Base-by-base conservation (phyloP, 2,888 invertebrate species). In the Plebejus argus region DNA sequence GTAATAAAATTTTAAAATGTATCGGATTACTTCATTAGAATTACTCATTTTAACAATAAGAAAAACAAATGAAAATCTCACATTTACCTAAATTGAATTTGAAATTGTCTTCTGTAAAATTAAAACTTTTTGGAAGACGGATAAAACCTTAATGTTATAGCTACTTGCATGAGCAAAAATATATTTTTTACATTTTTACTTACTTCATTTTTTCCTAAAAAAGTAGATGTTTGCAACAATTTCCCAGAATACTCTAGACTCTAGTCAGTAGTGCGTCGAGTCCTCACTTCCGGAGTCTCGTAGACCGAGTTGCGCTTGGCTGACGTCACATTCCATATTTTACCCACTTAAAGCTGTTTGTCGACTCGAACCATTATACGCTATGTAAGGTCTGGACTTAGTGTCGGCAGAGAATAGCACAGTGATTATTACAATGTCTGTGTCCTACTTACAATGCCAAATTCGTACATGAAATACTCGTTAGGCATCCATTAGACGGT, bases 261-360 rank as follows among this genome's bases (percentile, higher is more conserved):
- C 77, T 76, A 82, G 28, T 66, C 20, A 12, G 61, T 66, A 28
- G 83, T 83, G 84, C 84, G 82, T 81, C 80, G 84, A 79, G 81
- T 84, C 84, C 82, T 83, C 84, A 83, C 86, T 88, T 90, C 91
- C 91, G 90, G 88, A 83, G 85, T 84, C 87, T 87, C 87, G 85
- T 89, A 89, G 85, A 87, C 85, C 88, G 87, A 84, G 88, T 86
- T 86, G 85, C 89, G 89, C 89, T 90, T 89, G 89, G 90, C 88
- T 91, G 90, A 90, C 91, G 90, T 90, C 90, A 90, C 85, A 83
- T 86, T 85, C 91, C 91, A 93, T 94, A 93, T 90, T 92, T 94
- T 91, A 93, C 90, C 91, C 91, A 92, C 91, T 93, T 93, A 93
- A 92, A 93, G 92, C 93, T 93, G 93, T 93, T 93, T 93, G 94